Evolutionary conservation across 2,113 vertebrate genomes (phyloP), one percentile per base, ranked within the genome.

Genomic region (Mesitornis unicolor): DNA sequence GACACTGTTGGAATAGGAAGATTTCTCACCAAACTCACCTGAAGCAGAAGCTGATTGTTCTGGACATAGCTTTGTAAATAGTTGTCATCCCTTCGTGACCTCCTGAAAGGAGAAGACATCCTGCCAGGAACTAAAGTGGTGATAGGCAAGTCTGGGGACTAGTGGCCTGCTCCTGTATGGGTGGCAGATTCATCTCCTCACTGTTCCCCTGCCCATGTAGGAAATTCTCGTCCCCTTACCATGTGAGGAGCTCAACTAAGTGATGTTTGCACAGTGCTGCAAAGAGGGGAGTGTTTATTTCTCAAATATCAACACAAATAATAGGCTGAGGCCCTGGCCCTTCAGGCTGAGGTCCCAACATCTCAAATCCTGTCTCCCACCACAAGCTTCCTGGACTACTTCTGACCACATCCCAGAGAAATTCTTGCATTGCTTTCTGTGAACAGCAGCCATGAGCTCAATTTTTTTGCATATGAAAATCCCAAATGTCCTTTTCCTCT

Each of bases 11-110:
- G 10, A 90, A 89, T 17, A 61, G 13, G 19, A 87, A 71, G 51
- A 67, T 65, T 79, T 75, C 43, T 89, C 57, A 70, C n/a, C 71
- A 85, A 87, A 90, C 33, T 65, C 57, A 85, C 29, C 40, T 69
- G 63, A 91, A 82, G 70, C 31, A 91, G 69, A 70, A 59, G 33
- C 13, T 65, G 29, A 64, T 67, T 65, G 26, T 45, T n/a, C 24
- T 42, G 42, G 47, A 11, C 53, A 65, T 40, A 24, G 36, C 14
- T 89, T 86, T 84, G 42, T 35, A 80, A 91, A 80, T 36, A 68
- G 47, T 24, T 64, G 11, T 51, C 75, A 59, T n/a, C 19, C 54
- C 50, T 79, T 84, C 31, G 42, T 56, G 29, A 70, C 42, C 64
- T 91, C 47, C 63, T 86, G 43, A 90, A 24, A 29, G 11, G 85